Conservation (phyloP, 1,140 invertebrate genomes). For the Megalopta genalis region DNA sequence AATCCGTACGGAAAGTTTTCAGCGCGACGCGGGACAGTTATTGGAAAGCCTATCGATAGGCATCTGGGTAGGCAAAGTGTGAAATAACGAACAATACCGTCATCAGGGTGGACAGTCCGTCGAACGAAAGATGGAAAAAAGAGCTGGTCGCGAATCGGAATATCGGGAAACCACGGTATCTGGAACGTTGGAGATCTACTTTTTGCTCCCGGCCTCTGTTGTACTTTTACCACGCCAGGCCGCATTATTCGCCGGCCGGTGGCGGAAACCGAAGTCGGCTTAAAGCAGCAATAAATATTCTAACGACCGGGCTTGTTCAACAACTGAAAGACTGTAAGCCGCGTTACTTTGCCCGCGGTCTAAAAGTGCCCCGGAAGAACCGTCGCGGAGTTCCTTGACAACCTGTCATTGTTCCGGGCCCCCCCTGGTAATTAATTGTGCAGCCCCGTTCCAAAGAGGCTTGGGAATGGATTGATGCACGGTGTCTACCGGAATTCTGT, state of each 20-base stretch:
- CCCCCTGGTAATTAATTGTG: slow-evolving; percentile 32
- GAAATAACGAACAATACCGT: background rate
- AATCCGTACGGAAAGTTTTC: too few relatives aligned
- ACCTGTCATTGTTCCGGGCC: slow-evolving; percentile 25
- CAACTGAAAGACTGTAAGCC: slow-evolving; percentile 23
- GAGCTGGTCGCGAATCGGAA: background rate
- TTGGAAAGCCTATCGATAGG: too few relatives aligned
- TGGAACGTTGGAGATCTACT: background rate
- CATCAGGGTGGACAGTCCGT: background rate
- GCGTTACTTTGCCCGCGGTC: slow-evolving; percentile 8
- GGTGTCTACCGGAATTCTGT: background rate
- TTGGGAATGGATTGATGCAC: background rate
- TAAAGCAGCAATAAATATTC: slow-evolving; percentile 41
- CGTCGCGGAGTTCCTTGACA: slow-evolving; percentile 10
- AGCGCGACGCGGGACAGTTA: too few relatives aligned
- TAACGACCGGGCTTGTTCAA: slow-evolving; percentile 7
- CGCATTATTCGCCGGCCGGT: background rate
- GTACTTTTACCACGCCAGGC: background rate
- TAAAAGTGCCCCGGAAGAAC: slow-evolving; percentile 26
- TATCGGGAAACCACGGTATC: background rate
- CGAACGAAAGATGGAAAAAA: background rate
- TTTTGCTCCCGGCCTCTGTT: background rate
- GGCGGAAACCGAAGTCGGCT: slow-evolving; percentile 8
- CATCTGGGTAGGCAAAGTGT: too few relatives aligned
- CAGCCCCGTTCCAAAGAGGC: background rate